Base-by-base conservation (phyloP, 2,797 vertebrate genomes). In the Pseudochirops cupreus region DNA sequence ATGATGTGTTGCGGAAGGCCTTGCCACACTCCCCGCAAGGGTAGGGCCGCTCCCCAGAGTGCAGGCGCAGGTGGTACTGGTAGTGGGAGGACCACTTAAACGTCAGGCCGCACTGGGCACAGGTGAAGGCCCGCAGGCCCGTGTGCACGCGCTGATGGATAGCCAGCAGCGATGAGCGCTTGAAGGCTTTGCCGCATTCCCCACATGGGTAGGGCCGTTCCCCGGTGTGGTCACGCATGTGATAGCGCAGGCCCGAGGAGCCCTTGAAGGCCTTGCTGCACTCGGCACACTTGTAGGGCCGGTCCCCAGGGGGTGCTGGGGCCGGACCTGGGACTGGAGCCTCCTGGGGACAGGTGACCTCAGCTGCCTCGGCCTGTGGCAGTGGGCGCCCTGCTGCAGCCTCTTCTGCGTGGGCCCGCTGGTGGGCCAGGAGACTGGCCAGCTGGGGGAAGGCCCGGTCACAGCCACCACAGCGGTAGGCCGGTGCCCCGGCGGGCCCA, bases 1-100 rank as follows among this genome's bases (percentile, higher is more conserved):
- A 98, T 0, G 98, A 98, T 0, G 98, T 98, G 96, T 98, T 98
- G 53, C 98, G 98, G 96, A 98, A 98, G 39, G 98, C 98, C 93
- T 98, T 98, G 59, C 98, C 98, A 0, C 98, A 98, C 82, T 98
- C 98, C 0, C 95, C 93, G 95, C 99, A 99, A 29, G 99, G 95
- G 96, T 99, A 99, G 14, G 99, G 99, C 96, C 99, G 98, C 98
- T 99, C 99, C 0, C 99, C 99, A 0, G 99, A 99, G 96, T 99
- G 99, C 93, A 99, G 99, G 95, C 99, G 99, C 98, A 99, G 99
- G 98, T 99, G 99, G 97, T 99, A 99, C 97, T 99, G 98, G 96
- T 99, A 98, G 98, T 99, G 99, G 14, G 99, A 99, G 0, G 99
- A 99, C 98, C 99, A 99, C n/a, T 99, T 99, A 97, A 99, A 99